Conservation (phyloP, 1,140 invertebrate species). For the Panagrolaimus sp. region DNA sequence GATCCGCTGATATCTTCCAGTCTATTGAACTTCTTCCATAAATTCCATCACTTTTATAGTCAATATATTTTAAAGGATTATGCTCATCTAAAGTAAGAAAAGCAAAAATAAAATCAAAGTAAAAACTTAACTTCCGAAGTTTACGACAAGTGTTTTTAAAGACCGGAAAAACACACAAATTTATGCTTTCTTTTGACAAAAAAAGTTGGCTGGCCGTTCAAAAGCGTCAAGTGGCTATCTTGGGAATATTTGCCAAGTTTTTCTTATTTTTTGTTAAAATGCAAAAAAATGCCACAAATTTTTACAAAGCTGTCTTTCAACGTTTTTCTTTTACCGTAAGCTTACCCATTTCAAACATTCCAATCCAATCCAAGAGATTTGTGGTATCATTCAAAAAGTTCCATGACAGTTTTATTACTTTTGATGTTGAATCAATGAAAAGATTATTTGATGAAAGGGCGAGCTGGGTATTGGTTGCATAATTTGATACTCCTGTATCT, state of each 20-base stretch:
- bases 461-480: background rate
- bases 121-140: background rate
- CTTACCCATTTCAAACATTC: conserved; percentile 35
- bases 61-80: conserved; percentile 59
- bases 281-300: conserved; percentile 9
- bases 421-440: conserved; percentile 6
- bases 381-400: conserved; percentile 16
- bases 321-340: background rate
- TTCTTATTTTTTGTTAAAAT: background rate
- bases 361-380: conserved; percentile 36
- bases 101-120: background rate
- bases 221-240: conserved; percentile 19
- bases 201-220: conserved; percentile 7
- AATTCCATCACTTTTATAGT: conserved; percentile 60
- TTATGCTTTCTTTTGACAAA: background rate
- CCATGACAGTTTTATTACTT: conserved; percentile 20
- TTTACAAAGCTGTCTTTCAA: too few species aligned
- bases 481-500: background rate
- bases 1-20: conserved; percentile 58
- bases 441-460: background rate
- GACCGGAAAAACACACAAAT: conserved; percentile 3
- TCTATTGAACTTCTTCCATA: conserved; percentile 59
- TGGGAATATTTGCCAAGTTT: background rate
- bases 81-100: conserved; percentile 33
- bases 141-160: conserved; percentile 9